Percentiles rank a stretch among this genome's conserved stretches.
Evolutionary conservation across 1,140 invertebrate species (phyloP).

Genomic region (Drosophila truncata): DNA sequence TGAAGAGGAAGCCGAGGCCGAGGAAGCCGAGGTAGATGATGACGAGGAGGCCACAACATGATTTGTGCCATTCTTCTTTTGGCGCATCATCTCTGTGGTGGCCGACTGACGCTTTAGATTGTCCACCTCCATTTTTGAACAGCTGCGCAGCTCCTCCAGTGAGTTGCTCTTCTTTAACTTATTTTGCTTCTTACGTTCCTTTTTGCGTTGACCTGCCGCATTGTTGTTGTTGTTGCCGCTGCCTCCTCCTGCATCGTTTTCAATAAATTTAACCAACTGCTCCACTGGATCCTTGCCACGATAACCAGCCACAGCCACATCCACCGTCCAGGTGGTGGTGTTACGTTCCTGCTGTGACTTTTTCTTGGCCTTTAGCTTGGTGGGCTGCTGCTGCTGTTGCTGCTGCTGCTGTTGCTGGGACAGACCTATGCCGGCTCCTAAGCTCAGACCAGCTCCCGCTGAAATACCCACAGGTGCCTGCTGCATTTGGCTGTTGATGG

Average conservation of each 20-base stretch:
- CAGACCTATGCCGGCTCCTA: background rate
- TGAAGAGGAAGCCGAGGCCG: constrained; percentile 7
- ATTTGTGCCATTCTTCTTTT: constrained; percentile 48
- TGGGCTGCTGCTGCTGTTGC: constrained; percentile 53
- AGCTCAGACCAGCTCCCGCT: background rate
- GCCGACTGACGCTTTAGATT: constrained; percentile 80
- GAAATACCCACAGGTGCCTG: constrained; percentile 19
- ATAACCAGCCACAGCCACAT: constrained; percentile 87
- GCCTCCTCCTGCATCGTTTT: constrained; percentile 61
- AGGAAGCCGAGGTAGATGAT: constrained; percentile 4
- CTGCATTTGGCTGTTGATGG: constrained; percentile 56
- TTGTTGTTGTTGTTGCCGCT: constrained; percentile 1
- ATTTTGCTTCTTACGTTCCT: constrained; percentile 77
- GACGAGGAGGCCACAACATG: constrained; percentile 14
- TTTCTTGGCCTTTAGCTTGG: constrained; percentile 73
- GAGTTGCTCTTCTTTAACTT: constrained; percentile 89
- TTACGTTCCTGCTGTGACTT: constrained; percentile 85
- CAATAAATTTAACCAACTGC: constrained; percentile 86
- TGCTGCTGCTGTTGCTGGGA: constrained; percentile 32
- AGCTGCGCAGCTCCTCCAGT: constrained; percentile 88
- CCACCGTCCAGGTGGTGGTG: constrained; percentile 86
- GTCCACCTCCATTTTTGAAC: constrained; percentile 81
- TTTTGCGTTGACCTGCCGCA: constrained; percentile 57
- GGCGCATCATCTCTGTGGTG: constrained; percentile 85
- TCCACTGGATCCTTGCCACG: constrained; percentile 87